Conservation (phyloP, 2,113 vertebrate genomes). For the Salvelinus alpinus region DNA sequence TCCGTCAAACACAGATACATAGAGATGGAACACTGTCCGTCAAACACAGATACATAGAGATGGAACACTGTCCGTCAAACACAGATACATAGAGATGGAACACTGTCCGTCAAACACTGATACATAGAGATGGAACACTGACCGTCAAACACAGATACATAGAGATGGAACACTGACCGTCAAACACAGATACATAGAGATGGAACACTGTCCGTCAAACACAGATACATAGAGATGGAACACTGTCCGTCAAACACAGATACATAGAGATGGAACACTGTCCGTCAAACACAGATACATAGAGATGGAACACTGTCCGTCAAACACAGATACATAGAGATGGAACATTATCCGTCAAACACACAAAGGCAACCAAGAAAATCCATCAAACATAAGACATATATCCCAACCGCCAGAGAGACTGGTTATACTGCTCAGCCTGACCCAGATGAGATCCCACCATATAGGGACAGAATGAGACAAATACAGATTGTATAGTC, state of each 20-base stretch:
- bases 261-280: too few relatives aligned
- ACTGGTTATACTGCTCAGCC: constrained; percentile 29
- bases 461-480: background rate
- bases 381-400: background rate
- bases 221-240: too few relatives aligned
- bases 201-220: background rate
- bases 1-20: constrained; percentile 29
- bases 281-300: constrained; percentile 23
- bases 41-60: background rate
- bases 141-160: constrained; percentile 27
- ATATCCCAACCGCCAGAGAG: background rate
- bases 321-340: too few relatives aligned
- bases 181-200: too few relatives aligned
- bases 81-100: too few relatives aligned
- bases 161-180: background rate
- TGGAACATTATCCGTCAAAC: constrained; percentile 24
- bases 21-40: background rate
- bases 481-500: background rate
- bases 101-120: constrained; percentile 25
- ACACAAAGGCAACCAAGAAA: too few relatives aligned
- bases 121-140: too few relatives aligned
- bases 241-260: too few relatives aligned
- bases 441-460: background rate
- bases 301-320: background rate
- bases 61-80: constrained; percentile 1